Evolutionary conservation across 2,888 invertebrate species (phyloP), one percentile per base, ranked within the genome.

Genomic region (Drosophila acutilabella): DNA sequence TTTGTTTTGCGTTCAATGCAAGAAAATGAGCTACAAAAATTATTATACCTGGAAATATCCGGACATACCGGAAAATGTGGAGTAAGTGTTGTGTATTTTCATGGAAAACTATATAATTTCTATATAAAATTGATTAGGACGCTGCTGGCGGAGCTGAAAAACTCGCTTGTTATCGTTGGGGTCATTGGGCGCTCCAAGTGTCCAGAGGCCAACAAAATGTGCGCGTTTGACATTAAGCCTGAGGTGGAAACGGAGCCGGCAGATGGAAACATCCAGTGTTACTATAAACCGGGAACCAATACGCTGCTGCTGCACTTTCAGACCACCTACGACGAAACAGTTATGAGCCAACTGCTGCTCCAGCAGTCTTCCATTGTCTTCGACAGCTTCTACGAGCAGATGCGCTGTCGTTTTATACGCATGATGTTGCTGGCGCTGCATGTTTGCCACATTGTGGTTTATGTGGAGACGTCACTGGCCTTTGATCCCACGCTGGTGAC

Each of bases 401-500:
- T 91, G 20, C 86, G 92, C 0, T 89, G 87, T 47, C 82, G 89
- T n/a, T 92, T 92, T 69, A 96, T 97, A 16, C 95, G 95, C 82
- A 94, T 95, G 44, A 93, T 98, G 58, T 93, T 97, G 2, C 93
- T 97, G 68, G 93, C 97, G 14, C 96, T 97, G 90, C 96, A 96
- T 81, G 93, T 97, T 47, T 97, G 97, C 69, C 97, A 98, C 88
- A 94, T 98, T 70, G 94, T 97, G 91, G 74, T 94, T 89, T 10
- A 94, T 90, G 66, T 94, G 91, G 69, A 94, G 92, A 71, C 93
- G 90, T 36, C 93, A 91, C 84, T 84, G 0, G 84, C 71, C 0
- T 97, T 98, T 93, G 98, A 98, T 93, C 94, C 96, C 18, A 96
- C 96, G 78, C 95, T 96, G 84, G 93, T 97, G 52, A 95, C 96